Percentiles rank a stretch among this genome's conserved stretches.
phyloP scores from a whole-genome alignment of 2,113 vertebrate genomes.

The Cisticola juncidis region DNA sequence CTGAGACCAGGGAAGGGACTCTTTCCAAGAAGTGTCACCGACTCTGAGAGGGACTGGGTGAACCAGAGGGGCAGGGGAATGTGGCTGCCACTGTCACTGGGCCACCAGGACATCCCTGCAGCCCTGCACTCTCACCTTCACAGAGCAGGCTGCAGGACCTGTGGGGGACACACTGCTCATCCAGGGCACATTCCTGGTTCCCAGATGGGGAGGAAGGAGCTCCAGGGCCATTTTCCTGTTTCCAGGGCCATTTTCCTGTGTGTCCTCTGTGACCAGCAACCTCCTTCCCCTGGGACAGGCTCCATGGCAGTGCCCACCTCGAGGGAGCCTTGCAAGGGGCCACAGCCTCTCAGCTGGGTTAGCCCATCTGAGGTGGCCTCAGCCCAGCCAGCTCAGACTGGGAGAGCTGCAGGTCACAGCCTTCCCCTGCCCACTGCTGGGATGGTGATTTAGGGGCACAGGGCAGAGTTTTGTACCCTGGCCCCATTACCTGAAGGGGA shows the following conservation, averaged over 20 bases:
- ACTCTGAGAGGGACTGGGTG: not conserved
- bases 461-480: not conserved
- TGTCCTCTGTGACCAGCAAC: not conserved
- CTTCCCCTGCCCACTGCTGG: not conserved
- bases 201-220: not conserved
- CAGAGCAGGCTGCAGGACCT: not conserved
- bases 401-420: not conserved
- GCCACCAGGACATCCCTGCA: not conserved
- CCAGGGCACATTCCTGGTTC: not conserved
- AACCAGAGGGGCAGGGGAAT: not conserved
- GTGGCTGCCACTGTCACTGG: not conserved
- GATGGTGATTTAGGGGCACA: not conserved
- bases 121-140: not conserved
- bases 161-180: not conserved
- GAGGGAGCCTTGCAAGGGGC: not conserved
- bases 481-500: not conserved
- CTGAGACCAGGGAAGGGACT: too few species aligned
- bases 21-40: not conserved
- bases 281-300: not conserved
- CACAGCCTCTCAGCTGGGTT: not conserved
- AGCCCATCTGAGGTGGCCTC: not conserved
- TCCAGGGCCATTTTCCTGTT: not conserved
- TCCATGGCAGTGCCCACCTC: fast-evolving
- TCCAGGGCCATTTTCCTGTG: not conserved
- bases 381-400: not conserved